Percentiles rank a stretch among this genome's conserved stretches.
phyloP scores from a whole-genome alignment of 2,797 vertebrate species.

The Gallinago stenura region DNA sequence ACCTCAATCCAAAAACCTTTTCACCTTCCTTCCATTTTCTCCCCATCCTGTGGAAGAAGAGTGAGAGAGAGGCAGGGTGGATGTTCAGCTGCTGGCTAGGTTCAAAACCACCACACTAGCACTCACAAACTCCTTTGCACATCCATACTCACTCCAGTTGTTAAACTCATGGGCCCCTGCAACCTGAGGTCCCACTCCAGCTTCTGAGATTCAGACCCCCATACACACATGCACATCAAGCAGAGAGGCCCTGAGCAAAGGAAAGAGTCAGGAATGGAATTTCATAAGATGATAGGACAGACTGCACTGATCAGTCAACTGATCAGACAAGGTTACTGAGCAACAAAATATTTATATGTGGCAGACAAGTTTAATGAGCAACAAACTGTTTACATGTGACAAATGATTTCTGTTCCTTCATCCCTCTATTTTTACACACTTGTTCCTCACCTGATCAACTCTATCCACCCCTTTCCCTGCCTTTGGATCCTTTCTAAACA shows the following conservation, averaged over 20 bases:
- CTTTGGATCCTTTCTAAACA: neutral
- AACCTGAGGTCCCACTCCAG: neutral
- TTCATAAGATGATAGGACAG: neutral
- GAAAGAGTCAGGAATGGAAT: neutral
- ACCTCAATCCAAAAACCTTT: neutral
- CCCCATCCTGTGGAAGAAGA: neutral
- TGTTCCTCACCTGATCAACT: neutral
- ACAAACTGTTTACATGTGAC: neutral
- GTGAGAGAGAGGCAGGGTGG: neutral
- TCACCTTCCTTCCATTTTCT: neutral
- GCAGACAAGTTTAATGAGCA: neutral
- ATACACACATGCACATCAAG: fast-evolving
- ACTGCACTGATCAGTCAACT: neutral
- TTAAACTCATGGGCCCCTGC: fast-evolving
- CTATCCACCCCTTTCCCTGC: neutral
- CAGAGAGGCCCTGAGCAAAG: neutral
- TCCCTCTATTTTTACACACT: neutral
- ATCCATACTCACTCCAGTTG: neutral
- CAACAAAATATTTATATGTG: neutral
- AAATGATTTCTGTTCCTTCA: neutral
- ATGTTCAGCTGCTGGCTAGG: neutral
- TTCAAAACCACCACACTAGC: neutral
- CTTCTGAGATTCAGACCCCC: neutral
- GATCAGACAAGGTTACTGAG: neutral
- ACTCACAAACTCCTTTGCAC: neutral